Conservation (phyloP, 2,113 vertebrate species). For the Osmerus eperlanus region DNA sequence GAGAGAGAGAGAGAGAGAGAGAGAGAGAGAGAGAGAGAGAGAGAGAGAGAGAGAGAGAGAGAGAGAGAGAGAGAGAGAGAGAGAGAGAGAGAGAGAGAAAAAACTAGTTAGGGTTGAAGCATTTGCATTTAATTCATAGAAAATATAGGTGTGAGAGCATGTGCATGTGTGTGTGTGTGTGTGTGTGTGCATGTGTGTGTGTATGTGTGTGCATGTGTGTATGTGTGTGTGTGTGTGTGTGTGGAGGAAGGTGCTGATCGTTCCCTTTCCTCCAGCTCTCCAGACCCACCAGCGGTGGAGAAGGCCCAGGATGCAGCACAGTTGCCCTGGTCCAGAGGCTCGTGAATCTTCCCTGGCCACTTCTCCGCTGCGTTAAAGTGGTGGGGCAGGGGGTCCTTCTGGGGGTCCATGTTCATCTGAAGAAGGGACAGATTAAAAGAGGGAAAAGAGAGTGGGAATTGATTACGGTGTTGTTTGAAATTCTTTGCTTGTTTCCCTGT, state of each 20-base stretch:
- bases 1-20: background rate
- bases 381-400: constrained; percentile 73
- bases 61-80: background rate
- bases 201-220: too few species aligned
- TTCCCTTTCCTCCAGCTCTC: background rate
- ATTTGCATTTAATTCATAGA: too few species aligned
- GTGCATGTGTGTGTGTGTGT: too few species aligned
- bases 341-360: constrained; percentile 92
- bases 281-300: constrained; percentile 84
- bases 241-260: background rate
- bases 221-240: too few species aligned
- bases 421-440: too few species aligned
- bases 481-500: too few species aligned
- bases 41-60: background rate
- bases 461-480: too few species aligned
- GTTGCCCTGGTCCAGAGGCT: constrained; percentile 94
- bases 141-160: too few species aligned
- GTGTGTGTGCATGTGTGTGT: too few species aligned
- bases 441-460: too few species aligned
- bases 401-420: constrained; percentile 84
- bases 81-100: background rate
- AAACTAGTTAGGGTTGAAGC: background rate
- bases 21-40: background rate
- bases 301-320: constrained; percentile 97
- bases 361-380: constrained; percentile 85